Evolutionary conservation across 1,140 invertebrate species (phyloP), one percentile per base, ranked within the genome.

Genomic region (Meloidogyne floridensis): DNA sequence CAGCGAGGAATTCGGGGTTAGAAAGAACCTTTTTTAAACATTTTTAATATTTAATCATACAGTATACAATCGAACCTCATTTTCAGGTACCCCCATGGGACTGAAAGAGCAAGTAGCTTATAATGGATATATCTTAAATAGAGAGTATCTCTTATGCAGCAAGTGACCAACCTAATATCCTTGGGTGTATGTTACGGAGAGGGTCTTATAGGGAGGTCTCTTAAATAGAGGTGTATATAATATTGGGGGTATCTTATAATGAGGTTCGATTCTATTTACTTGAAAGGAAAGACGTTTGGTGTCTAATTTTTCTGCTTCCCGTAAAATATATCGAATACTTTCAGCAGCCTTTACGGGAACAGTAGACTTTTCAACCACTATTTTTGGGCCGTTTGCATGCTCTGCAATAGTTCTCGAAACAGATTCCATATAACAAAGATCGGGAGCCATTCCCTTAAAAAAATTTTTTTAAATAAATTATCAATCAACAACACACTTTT

Each of bases 361-460:
- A 0, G 98, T 99, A 87, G 96, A 98, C 90, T 99, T 99, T 92
- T 99, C 98, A 0, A 99, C 98, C 0, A 99, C 96, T 84, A 99
- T 98, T 92, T 99, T 99, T 88, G 95, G 93, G 18, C 93, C 94
- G 71, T 93, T 93, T 71, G 77, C 77, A 71, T 53, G 18, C 47
- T 79, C 77, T 18, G 77, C 77, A 42, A 81, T 81, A 99, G 87
- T 86, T 82, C 97, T 92, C 0, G 97, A 96, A 20, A 96, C 96
- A 72, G 94, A 94, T 91, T 99, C 98, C 0, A 99, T 95, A 91
- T 96, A 98, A 89, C 96, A 97, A n/a, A 99, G 92, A 92, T 99
- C 97, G 1, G 97, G 95, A 10, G 97, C 98, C 87, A 96, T 93
- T 54, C 97, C 97, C 93, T 94, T 87, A 18, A 83, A 83, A 71